Evolutionary conservation across 2,797 vertebrate species (phyloP), one percentile per base, ranked within the genome.

Genomic region (Phataginus tetradactyla): DNA sequence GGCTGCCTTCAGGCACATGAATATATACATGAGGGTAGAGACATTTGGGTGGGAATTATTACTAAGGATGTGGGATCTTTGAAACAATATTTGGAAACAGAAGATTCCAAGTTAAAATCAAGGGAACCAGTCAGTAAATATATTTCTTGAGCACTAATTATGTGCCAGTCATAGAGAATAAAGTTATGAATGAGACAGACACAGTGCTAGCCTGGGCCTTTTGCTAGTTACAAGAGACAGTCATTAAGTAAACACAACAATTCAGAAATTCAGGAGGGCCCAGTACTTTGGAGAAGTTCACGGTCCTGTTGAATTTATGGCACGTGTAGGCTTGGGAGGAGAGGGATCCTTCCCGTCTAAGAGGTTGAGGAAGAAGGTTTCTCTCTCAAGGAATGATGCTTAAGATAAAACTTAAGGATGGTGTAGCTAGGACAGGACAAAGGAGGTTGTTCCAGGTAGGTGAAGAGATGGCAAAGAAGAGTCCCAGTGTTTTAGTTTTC

Each of bases 1-100:
- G 49, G 51, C 49, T 84, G 97, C 97, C 96, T 97, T 95, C 42
- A 90, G 97, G 94, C 96, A 97, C 59, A 97, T 95, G 96, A 98
- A 97, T 97, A 97, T 90, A 96, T 96, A 96, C 95, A 96, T 90
- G 94, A 97, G 96, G 45, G 37, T 42, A 94, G 89, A 90, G 96
- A 78, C 90, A 75, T 71, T 86, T 85, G 85, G 74, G 20, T 86
- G 37, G 78, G 86, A 93, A 90, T 97, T 94, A 93, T 86, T 96
- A 72, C 81, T 78, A 92, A 95, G 88, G 49, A 77, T 75, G 83
- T 94, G 87, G 68, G 37, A 92, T 97, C 59, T 86, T 57, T 95
- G 77, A 79, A 94, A 92, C 77, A 95, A 87, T 96, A 94, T 94
- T 96, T 96, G 55, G 51, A 42, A 88, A 94, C 49, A 78, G 59